Percentiles rank a stretch among this genome's conserved stretches.
Evolutionary conservation across 2,888 invertebrate genomes (phyloP).

Genomic region (Heteromurus nitidus): DNA sequence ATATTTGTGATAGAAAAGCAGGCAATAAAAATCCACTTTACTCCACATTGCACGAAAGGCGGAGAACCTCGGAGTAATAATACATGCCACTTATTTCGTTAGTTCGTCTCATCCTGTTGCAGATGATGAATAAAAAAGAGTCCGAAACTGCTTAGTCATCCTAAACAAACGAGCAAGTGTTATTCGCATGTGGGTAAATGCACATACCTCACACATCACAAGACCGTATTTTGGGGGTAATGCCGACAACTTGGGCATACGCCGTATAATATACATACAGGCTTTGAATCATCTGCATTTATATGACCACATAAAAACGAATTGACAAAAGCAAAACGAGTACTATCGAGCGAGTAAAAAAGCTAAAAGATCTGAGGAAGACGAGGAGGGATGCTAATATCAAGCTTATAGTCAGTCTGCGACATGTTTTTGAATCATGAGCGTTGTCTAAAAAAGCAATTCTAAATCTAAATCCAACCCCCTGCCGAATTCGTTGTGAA

Average conservation of each 20-base stretch:
- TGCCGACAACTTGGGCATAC: too few species aligned
- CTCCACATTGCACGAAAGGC: background rate
- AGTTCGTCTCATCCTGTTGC: background rate
- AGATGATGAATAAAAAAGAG: background rate
- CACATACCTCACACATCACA: too few species aligned
- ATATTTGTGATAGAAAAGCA: background rate
- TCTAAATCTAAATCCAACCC: constrained; percentile 59
- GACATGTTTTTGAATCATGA: constrained; percentile 61
- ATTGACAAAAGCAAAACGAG: constrained; percentile 38
- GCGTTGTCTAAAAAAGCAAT: constrained; percentile 48
- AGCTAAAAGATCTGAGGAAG: background rate
- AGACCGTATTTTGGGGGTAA: too few species aligned
- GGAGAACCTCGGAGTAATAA: too few species aligned
- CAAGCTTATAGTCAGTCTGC: constrained; percentile 36
- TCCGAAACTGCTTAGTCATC: constrained; percentile 21
- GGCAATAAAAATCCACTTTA: constrained; percentile 3
- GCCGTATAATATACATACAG: too few species aligned
- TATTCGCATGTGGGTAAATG: too few species aligned
- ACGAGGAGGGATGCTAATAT: background rate
- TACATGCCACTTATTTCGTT: constrained; percentile 8
- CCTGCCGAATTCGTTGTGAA: constrained; percentile 58
- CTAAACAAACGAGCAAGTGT: too few species aligned
- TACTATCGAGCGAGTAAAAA: background rate
- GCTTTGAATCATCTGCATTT: constrained; percentile 26
- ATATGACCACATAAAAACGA: constrained; percentile 51